Conservation (phyloP, 2,113 vertebrate species). For the Cinclus cinclus region DNA sequence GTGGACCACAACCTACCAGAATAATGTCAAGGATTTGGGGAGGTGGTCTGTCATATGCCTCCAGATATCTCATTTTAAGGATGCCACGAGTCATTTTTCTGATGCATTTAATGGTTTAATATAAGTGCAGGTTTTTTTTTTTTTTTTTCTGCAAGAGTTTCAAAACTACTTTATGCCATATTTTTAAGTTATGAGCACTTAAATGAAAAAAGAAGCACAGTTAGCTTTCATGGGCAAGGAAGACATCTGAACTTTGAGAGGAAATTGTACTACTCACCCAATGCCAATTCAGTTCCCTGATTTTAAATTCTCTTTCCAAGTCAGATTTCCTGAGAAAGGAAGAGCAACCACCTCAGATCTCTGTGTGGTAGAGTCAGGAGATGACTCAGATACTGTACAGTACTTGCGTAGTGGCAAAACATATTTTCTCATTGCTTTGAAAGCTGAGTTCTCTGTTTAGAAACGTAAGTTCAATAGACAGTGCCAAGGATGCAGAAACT, state of each 20-base stretch:
- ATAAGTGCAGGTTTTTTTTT: neutral
- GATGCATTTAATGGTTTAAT: neutral
- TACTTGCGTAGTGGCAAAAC: neutral
- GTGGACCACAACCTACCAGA: neutral
- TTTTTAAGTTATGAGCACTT: neutral
- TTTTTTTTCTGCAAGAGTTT: neutral
- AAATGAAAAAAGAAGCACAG: neutral
- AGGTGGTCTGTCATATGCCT: neutral
- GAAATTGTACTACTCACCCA: neutral
- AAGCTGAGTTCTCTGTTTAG: neutral
- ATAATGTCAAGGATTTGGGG: neutral
- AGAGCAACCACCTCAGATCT: neutral
- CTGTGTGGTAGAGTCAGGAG: neutral
- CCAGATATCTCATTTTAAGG: neutral
- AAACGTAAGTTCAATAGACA: neutral
- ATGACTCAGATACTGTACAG: neutral
- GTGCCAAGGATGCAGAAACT: neutral
- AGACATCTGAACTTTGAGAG: neutral
- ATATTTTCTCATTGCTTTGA: neutral
- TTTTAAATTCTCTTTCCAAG: neutral
- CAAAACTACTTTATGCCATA: neutral
- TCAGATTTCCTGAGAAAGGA: neutral
- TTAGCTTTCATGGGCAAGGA: neutral
- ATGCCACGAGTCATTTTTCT: neutral
- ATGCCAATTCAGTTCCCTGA: neutral